A percentile compares a stretch with the other conserved stretches of the same genome.
phyloP scores from a whole-genome alignment of 2,797 vertebrate genomes.

The Netta rufina region DNA sequence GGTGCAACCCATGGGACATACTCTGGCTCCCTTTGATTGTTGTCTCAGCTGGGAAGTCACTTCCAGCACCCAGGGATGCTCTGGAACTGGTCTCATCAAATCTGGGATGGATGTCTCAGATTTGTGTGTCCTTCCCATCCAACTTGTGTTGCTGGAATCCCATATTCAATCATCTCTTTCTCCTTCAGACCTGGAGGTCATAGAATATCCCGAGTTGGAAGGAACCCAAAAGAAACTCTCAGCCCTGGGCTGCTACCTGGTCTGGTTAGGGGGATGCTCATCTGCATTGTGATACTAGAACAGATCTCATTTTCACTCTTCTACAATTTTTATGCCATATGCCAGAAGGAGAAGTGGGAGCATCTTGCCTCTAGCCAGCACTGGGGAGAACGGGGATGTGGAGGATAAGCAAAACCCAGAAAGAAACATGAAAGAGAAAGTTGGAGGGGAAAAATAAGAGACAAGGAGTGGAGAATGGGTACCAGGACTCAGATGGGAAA shows the following conservation, averaged over 20 bases:
- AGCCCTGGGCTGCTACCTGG: background rate
- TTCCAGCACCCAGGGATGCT: background rate
- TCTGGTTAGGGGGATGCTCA: background rate
- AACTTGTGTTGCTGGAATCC: background rate
- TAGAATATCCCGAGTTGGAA: too few relatives aligned
- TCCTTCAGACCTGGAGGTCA: background rate
- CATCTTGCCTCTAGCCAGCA: background rate
- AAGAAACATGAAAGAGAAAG: background rate
- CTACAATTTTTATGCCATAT: rapidly evolving
- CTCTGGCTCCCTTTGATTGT: background rate
- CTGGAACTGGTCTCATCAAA: background rate
- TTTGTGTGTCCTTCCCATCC: background rate
- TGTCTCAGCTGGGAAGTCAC: background rate
- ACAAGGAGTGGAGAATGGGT: background rate
- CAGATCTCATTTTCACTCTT: background rate
- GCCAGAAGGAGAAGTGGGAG: background rate
- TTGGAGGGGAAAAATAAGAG: background rate
- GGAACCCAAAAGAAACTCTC: background rate
- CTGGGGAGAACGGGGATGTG: background rate
- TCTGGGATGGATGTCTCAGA: background rate
- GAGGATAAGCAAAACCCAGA: background rate
- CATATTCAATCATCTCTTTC: background rate
- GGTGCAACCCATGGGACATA: background rate
- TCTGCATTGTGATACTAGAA: background rate
- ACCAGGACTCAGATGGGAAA: background rate